These are phyloP conservation scores for Phymanthus crucifer DNA, from an alignment of 92 coral and sea anemone species.

Conservation along the genomic window DNA sequence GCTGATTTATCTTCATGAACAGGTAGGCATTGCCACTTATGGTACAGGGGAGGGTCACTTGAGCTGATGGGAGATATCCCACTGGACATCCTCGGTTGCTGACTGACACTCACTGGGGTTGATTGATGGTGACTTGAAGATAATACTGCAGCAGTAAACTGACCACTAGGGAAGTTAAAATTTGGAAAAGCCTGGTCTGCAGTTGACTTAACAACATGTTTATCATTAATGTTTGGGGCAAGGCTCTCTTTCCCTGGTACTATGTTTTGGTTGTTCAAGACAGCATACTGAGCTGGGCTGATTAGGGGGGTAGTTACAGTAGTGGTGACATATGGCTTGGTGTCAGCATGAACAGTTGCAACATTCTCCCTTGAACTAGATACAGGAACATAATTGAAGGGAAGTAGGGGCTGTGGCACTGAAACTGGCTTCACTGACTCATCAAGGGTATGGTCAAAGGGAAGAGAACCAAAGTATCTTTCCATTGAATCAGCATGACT, in stretches of 20 bases:
- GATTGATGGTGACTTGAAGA: not conserved
- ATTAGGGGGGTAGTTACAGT: not conserved
- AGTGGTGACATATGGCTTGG: not conserved
- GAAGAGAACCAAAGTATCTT: conserved; percentile 7
- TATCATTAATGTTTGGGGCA: not conserved
- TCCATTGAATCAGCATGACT: conserved; percentile 6
- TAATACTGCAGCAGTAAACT: not conserved
- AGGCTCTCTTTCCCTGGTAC: not conserved
- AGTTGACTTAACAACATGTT: not conserved
- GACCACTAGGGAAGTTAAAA: not conserved
- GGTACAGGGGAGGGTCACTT: not conserved
- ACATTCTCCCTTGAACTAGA: not conserved
- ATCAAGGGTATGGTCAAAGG: not conserved
- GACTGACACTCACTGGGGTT: conserved; percentile 5
- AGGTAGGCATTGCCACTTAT: too few species aligned
- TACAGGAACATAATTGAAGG: not conserved
- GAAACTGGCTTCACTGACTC: not conserved
- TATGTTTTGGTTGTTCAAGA: not conserved
- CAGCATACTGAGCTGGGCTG: conserved; percentile 12
- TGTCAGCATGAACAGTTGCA: not conserved
- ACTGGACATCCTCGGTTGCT: not conserved
- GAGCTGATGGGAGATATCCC: conserved; percentile 3
- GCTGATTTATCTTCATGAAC: too few species aligned
- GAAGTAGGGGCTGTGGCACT: too few species aligned
- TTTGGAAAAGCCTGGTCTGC: not conserved